Base-by-base conservation (phyloP, 2,113 vertebrate genomes). In the Oreocharis arfaki region DNA sequence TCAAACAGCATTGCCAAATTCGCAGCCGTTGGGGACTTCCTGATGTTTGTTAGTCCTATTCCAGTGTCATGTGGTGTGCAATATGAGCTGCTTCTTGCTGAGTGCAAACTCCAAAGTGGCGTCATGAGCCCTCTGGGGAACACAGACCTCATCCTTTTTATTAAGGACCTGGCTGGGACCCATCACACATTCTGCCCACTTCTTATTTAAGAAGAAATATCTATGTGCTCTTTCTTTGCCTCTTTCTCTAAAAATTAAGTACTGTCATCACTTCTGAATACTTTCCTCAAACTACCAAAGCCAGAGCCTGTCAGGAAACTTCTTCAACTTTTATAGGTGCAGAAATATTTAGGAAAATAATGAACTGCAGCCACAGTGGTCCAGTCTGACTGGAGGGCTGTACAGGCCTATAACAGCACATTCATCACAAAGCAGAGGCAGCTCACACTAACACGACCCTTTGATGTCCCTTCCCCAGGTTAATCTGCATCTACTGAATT, bases 1-100 rank as follows among this genome's bases (percentile, higher is more conserved):
- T 92, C 79, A 44, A 82, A 56, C 52, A 71, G 64, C 5, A 1
- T 60, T 95, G 93, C 93, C 92, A 92, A 94, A 88, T 64, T 89
- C 13, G 6, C 85, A 92, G 87, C 60, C 81, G 7, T 81, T 94
- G 85, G 93, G 95, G 87, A 95, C 95, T 97, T 97, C 95, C 95
- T 97, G 92, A 60, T 95, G 88, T 96, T 96, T 96, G 81, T 94
- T 77, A 93, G 95, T 93, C 90, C 63, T 83, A 35, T 84, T 93
- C 92, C 92, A 84, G 92, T 94, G 93, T 96, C 95, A 97, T 95
- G 93, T 2, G 93, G 59, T 96, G 68, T 95, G 95, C 93, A 96
- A 96, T 24, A 88, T 90, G 95, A 97, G 92, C 92, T 93, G 63
- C 96, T 91, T 81, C 95, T 96, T 90, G 90, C 91, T 90, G 90